phyloP scores from a whole-genome alignment of 2,113 vertebrate species.

The Oostethus manadensis region DNA sequence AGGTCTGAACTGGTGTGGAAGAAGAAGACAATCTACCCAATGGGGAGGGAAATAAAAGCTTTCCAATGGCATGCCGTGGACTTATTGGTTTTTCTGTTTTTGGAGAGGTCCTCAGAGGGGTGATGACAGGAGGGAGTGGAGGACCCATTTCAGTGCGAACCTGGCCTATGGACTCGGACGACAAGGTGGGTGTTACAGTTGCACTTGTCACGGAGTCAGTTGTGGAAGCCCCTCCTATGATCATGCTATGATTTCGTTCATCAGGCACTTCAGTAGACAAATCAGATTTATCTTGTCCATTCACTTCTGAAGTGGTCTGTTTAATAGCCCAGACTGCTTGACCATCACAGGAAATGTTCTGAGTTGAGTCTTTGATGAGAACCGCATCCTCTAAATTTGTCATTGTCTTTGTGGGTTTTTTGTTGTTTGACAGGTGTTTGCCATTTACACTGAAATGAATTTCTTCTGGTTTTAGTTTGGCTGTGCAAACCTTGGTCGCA shows the following conservation, averaged over 20 bases:
- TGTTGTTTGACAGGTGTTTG: not conserved
- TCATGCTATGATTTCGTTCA: not conserved
- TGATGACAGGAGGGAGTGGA: constrained; percentile 81
- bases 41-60: constrained; percentile 72
- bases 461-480: not conserved
- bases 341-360: not conserved
- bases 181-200: constrained; percentile 48
- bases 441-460: not conserved
- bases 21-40: constrained; percentile 64
- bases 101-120: constrained; percentile 83
- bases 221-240: constrained; percentile 5
- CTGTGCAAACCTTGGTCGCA: constrained; percentile 1
- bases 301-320: not conserved
- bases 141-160: constrained; percentile 84
- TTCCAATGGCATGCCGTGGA: constrained; percentile 65
- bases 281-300: not conserved
- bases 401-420: not conserved
- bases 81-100: constrained; percentile 58
- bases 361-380: constrained; percentile 1
- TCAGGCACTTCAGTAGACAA: not conserved
- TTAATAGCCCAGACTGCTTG: not conserved
- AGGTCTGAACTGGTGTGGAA: constrained; percentile 41
- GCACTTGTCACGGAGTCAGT: constrained; percentile 29
- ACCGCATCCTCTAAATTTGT: not conserved
- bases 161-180: constrained; percentile 66